Percentiles rank a stretch among this genome's conserved stretches.
phyloP scores from a whole-genome alignment of 1,140 invertebrate genomes.

The Chelonus insularis region DNA sequence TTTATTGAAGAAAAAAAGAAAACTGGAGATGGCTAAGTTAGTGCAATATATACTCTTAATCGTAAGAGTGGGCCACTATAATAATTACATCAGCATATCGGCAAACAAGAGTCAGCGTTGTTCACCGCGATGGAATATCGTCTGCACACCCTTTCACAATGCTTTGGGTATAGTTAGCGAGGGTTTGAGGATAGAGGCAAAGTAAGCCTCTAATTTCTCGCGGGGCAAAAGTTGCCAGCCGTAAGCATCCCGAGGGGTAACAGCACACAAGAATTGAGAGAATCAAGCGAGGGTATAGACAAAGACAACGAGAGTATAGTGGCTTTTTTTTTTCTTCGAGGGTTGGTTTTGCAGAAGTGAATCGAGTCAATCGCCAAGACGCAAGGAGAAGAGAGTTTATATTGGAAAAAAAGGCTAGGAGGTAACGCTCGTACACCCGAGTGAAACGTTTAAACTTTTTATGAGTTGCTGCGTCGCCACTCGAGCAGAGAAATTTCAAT shows the following conservation, averaged over 20 bases:
- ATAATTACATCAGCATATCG: slow-evolving; percentile 63
- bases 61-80: slow-evolving; percentile 45
- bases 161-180: no score
- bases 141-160: not conserved
- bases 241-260: slow-evolving; percentile 47
- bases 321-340: slow-evolving; percentile 9
- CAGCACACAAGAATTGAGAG: not conserved
- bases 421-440: slow-evolving; percentile 43
- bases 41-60: no score
- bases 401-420: slow-evolving; percentile 48
- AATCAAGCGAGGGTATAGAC: not conserved
- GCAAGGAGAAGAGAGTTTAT: slow-evolving; percentile 50
- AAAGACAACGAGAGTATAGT: not conserved
- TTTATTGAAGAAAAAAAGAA: no score
- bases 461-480: slow-evolving; percentile 58
- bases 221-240: slow-evolving; percentile 54
- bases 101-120: slow-evolving; percentile 57
- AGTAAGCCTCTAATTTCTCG: slow-evolving; percentile 61
- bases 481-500: slow-evolving; percentile 60
- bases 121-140: slow-evolving; percentile 30
- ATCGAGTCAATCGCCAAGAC: slow-evolving; percentile 54
- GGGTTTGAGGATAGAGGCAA: slow-evolving; percentile 26
- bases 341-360: slow-evolving; percentile 30
- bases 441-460: slow-evolving; percentile 60
- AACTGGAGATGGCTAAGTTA: no score